Conservation (phyloP, 2,888 invertebrate species). For the Diplazon laetatorius region DNA sequence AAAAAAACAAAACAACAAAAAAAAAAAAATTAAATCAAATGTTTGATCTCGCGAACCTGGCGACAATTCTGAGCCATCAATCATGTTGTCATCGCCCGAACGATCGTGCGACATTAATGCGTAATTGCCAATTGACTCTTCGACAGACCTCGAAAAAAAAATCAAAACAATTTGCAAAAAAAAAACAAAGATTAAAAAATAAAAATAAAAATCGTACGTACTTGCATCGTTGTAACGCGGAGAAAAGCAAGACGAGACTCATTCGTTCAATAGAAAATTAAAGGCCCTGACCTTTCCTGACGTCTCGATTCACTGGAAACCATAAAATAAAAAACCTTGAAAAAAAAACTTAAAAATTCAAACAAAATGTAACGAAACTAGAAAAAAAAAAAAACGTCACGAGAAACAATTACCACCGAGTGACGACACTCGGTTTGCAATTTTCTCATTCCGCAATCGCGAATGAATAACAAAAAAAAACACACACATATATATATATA, state of each 20-base stretch:
- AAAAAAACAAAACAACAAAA: not conserved
- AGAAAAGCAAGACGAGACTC: not conserved
- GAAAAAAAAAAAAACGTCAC: constrained; percentile 1
- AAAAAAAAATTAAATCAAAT: too few relatives aligned
- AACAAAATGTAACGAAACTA: not conserved
- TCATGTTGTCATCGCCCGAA: constrained; percentile 2
- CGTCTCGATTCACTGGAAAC: not conserved
- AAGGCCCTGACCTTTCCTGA: constrained; percentile 29
- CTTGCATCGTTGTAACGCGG: too few relatives aligned
- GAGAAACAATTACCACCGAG: constrained; percentile 2
- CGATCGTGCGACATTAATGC: constrained; percentile 25
- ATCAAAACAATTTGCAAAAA: too few relatives aligned
- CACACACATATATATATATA: too few relatives aligned
- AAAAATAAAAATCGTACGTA: too few relatives aligned
- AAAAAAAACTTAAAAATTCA: not conserved
- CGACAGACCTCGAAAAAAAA: not conserved
- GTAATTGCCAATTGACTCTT: constrained; percentile 42
- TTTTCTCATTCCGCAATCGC: constrained; percentile 19
- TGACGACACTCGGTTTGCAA: not conserved
- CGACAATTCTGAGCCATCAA: constrained; percentile 5
- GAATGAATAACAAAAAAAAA: constrained; percentile 35
- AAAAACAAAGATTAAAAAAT: not conserved
- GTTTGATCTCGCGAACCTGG: not conserved
- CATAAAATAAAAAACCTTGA: not conserved
- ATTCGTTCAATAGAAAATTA: not conserved